These are phyloP conservation scores for Dicranocentrus wangi DNA, from an alignment of 2,888 invertebrate species.

Conservation along the genomic window DNA sequence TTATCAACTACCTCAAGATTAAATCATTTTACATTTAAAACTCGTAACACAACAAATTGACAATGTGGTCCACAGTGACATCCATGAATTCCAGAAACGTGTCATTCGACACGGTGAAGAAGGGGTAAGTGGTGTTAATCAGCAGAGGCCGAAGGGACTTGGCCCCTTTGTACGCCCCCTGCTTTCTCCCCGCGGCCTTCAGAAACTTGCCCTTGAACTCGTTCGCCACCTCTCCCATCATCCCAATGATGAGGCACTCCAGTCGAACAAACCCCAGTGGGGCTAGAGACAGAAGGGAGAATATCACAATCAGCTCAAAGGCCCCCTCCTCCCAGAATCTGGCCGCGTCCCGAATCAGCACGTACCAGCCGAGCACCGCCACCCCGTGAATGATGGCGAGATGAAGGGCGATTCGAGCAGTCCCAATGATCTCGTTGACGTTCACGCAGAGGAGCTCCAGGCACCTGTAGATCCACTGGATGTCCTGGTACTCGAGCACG, in stretches of 20 bases:
- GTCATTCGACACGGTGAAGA: constrained; percentile 30
- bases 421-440: constrained; percentile 1
- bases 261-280: not conserved
- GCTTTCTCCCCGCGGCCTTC: not conserved
- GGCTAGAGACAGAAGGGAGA: not conserved
- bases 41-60: constrained; percentile 31
- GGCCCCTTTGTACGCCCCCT: constrained; percentile 12
- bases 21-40: too few relatives aligned
- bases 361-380: not conserved
- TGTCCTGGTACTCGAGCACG: not conserved
- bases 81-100: constrained; percentile 38
- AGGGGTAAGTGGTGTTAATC: constrained; percentile 22
- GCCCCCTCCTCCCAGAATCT: not conserved
- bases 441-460: constrained; percentile 16
- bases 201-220: not conserved
- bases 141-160: constrained; percentile 13
- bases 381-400: constrained; percentile 7
- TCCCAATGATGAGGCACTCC: constrained; percentile 13
- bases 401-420: constrained; percentile 3
- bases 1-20: too few relatives aligned
- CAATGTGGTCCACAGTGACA: constrained; percentile 35
- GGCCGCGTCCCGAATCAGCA: not conserved
- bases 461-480: not conserved
- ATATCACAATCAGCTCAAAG: constrained; percentile 12
- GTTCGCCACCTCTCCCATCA: not conserved